A percentile compares a stretch with the other conserved stretches of the same genome.
Conservation (phyloP, 2,113 vertebrate genomes). For the Lontra canadensis region DNA sequence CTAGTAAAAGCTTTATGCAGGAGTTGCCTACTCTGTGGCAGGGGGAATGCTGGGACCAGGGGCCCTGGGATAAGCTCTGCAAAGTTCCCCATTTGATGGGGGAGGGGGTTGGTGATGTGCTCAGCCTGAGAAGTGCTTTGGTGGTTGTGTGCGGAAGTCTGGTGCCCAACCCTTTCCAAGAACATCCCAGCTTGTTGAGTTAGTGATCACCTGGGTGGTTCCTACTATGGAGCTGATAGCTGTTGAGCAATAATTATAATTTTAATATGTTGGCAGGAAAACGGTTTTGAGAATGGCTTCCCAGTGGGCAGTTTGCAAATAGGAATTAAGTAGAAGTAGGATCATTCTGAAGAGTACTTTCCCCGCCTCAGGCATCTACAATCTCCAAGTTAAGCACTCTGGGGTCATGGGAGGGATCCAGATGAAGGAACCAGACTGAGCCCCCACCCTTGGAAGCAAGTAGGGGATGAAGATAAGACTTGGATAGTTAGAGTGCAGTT, state of each 20-base stretch:
- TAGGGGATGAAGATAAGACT: not conserved
- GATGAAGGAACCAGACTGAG: not conserved
- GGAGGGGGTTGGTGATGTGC: not conserved
- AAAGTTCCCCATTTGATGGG: too few species aligned
- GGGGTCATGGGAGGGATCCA: not conserved
- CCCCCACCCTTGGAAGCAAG: not conserved
- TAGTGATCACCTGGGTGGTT: not conserved
- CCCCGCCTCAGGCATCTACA: not conserved
- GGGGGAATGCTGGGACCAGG: not conserved
- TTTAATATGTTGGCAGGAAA: not conserved
- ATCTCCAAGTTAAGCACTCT: not conserved
- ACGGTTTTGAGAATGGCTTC: not conserved
- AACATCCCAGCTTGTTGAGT: not conserved
- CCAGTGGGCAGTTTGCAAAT: not conserved
- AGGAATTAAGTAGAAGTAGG: not conserved
- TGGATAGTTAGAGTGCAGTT: rapidly evolving
- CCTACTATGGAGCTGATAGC: not conserved
- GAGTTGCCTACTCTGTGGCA: not conserved
- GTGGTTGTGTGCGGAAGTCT: rapidly evolving
- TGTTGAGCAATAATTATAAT: not conserved
- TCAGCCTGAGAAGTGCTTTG: rapidly evolving
- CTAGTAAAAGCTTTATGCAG: not conserved
- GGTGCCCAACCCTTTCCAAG: not conserved
- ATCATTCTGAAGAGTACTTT: not conserved
- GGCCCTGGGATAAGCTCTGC: not conserved